phyloP scores from a whole-genome alignment of 2,113 vertebrate genomes.

The Urocitellus parryii region DNA sequence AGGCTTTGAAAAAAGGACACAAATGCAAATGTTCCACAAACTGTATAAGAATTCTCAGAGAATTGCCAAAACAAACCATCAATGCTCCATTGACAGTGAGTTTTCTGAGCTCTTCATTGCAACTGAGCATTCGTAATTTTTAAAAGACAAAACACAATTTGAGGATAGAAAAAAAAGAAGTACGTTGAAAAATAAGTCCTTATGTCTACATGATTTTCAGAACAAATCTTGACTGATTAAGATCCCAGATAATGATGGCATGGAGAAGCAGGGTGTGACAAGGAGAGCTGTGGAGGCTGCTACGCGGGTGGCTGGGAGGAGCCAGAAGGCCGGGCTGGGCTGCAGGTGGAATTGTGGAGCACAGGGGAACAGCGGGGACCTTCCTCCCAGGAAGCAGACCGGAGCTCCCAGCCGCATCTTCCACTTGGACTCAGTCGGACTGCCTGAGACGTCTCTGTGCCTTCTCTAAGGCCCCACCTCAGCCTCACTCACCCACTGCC shows the following conservation, averaged over 20 bases:
- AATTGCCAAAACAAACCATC: constrained; percentile 85
- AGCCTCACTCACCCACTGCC: neutral
- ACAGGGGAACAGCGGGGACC: rapidly evolving
- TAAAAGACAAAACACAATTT: constrained; percentile 80
- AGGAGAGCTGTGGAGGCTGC: neutral
- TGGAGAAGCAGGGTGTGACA: neutral
- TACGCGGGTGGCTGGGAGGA: neutral
- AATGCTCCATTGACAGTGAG: constrained; percentile 82
- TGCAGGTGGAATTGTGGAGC: neutral
- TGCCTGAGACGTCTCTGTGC: neutral
- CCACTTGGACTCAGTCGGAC: neutral
- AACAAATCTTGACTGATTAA: constrained; percentile 81
- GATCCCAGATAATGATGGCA: constrained; percentile 42
- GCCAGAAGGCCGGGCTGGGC: neutral
- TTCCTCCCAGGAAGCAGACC: neutral
- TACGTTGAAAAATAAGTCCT: constrained; percentile 72
- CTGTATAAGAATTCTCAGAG: constrained; percentile 75
- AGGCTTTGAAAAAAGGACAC: constrained; percentile 78
- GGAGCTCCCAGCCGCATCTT: neutral
- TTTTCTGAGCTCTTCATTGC: constrained; percentile 75
- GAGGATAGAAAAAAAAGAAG: constrained; percentile 50
- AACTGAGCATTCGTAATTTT: constrained; percentile 54
- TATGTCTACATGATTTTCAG: constrained; percentile 73
- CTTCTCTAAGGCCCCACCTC: neutral
- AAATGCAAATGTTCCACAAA: constrained; percentile 81